Evolutionary conservation across 2,888 invertebrate genomes (phyloP), one percentile per base, ranked within the genome.

Genomic region (Vannuccia rotundouncinata): DNA sequence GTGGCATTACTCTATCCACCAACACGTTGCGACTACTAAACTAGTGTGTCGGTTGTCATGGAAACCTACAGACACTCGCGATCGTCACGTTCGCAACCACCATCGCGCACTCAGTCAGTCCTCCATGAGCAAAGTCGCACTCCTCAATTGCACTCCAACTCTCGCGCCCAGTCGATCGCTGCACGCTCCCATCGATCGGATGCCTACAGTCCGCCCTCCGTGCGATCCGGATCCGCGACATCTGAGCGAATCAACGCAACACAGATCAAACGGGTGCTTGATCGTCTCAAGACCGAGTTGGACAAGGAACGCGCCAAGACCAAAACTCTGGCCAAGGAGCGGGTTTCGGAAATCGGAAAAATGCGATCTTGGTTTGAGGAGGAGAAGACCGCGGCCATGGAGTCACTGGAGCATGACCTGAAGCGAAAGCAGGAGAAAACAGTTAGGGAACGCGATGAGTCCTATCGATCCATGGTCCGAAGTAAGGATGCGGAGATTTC

Each of bases 401-500:
- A 73, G 74, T 73, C 74, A 5, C 22, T 73, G 10, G 74, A n/a
- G 27, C 74, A 73, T n/a, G 74, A 73, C n/a, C 27, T 73, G 27
- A 73, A 73, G 74, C 74, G 74, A 5, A 5, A 22, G 27, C 22
- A 73, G 74, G 74, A 73, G 27, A 73, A 27, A 22, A 22, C 22
- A 22, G 22, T 10, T n/a, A 5, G 74, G 27, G 10, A 13, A 10
- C 45, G 45, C 10, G 45, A 45, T 45, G 45, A 45, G 45, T 5
- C 5, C 10, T 45, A 45, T 17, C 45, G 45, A 17, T 13, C 45
- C 10, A 17, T 17, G 5, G 45, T 45, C 10, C 45, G 45, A 17
- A 17, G 17, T 5, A 45, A 17, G 45, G 45, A 45, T 13, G 17
- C 5, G 45, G 45, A 45, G 45, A 13, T 5, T 45, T 5, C 5